Base-by-base conservation (phyloP, 2,888 invertebrate genomes). In the Neoaliturus tenellus region DNA sequence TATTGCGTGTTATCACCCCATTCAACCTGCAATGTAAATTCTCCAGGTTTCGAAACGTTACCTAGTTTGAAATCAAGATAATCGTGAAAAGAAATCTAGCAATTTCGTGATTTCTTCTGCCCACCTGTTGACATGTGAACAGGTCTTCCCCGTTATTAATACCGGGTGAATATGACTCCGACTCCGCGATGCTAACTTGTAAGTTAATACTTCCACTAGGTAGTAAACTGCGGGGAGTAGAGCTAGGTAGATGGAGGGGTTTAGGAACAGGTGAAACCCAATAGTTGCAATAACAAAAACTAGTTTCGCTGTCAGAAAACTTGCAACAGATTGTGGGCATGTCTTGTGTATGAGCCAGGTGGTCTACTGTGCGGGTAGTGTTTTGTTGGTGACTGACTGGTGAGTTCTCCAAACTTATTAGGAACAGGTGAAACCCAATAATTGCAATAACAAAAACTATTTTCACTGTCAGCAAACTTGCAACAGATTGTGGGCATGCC, bases 281-380 rank as follows among this genome's bases (percentile, higher is more conserved):
- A 69, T 69, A 69, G 69, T 69, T 69, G 69, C 20, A 69, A 39
- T 39, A 39, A 69, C 69, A 69, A 69, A 69, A 69, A 69, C 69
- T 69, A 69, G 69, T 69, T 69, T 35, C 39, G 35, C 69, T 69
- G 69, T 14, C 39, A 69, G 69, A 14, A 35, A 69, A 35, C 33
- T n/a, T n/a, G 69, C 39, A 33, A 20, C 35, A 23, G 69, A 69
- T 69, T 39, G 67, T 33, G 33, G 33, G 67, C 67, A 67, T 67
- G 55, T 23, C 55, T 55, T 23, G 55, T 55, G 55, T 55, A 23
- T 55, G 55, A 55, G 12, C 28, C 62, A 62, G 62, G 62, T 55
- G 55, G 55, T 55, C 55, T 55, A 62, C 62, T 62, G 62, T 62
- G 5, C 4, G 28, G 17, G 28, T 4, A 28, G 1, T 14, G 62